A percentile compares a stretch with the other conserved stretches of the same genome.
phyloP scores from a whole-genome alignment of 2,888 invertebrate genomes.

The Drosophila prolongata region DNA sequence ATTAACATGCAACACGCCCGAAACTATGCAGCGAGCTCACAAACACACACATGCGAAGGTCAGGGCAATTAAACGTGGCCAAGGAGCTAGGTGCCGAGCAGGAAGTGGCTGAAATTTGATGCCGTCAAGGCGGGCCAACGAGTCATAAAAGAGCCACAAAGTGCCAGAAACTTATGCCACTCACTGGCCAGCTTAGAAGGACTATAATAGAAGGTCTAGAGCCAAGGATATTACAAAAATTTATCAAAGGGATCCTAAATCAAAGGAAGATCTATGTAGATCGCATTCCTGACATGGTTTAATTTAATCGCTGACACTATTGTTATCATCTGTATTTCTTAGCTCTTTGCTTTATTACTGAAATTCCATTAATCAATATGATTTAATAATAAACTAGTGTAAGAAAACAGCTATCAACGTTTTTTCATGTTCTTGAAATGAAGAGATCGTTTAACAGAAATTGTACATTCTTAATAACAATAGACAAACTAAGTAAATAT shows the following conservation, averaged over 20 bases:
- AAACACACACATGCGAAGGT: conserved; percentile 58
- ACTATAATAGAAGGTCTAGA: background rate
- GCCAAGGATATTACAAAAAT: conserved; percentile 5
- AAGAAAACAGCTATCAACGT: too few species aligned
- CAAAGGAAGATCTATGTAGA: background rate
- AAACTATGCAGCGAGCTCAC: conserved; percentile 56
- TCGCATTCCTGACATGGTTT: too few species aligned
- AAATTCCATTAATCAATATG: too few species aligned
- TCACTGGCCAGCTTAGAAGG: conserved; percentile 2
- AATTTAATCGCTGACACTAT: too few species aligned
- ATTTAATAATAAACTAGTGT: too few species aligned
- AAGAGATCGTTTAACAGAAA: too few species aligned
- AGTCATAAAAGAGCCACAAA: conserved; percentile 68
- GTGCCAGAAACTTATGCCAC: conserved; percentile 61
- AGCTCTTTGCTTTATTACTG: too few species aligned
- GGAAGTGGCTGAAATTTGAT: conserved; percentile 44
- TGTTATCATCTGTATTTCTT: too few species aligned
- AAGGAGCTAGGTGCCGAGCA: conserved; percentile 16
- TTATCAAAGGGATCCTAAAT: conserved; percentile 14
- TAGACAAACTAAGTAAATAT: too few species aligned
- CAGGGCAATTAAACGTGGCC: conserved; percentile 83
- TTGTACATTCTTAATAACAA: too few species aligned
- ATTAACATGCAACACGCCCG: conserved; percentile 72
- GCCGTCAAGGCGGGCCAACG: conserved; percentile 40
- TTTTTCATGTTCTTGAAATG: too few species aligned